phyloP scores from a whole-genome alignment of 92 coral and sea anemone species.

The Palythoa grandiflora region DNA sequence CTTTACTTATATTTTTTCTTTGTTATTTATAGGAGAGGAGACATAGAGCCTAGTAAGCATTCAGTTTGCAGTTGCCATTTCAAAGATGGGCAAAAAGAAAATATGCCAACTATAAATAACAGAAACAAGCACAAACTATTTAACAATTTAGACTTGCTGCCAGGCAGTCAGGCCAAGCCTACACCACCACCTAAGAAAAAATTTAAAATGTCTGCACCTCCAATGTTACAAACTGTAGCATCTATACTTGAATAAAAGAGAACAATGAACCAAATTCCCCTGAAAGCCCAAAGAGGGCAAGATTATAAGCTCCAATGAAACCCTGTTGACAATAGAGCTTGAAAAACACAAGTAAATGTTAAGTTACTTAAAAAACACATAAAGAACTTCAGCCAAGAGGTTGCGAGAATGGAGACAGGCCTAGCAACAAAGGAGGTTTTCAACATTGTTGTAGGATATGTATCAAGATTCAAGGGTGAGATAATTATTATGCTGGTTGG shows the following conservation, averaged over 20 bases:
- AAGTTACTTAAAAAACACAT: neutral
- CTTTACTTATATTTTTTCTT: neutral
- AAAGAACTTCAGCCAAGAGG: neutral
- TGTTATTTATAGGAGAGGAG: conserved; percentile 10
- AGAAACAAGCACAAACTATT: neutral
- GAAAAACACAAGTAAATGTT: neutral
- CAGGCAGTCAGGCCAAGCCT: neutral
- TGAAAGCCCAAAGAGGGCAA: neutral
- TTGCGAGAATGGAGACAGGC: conserved; percentile 2
- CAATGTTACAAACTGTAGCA: neutral
- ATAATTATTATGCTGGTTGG: conserved; percentile 47
- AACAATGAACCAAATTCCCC: neutral
- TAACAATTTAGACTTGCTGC: neutral
- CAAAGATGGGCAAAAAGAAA: conserved; percentile 9
- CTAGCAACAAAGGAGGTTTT: conserved; percentile 63
- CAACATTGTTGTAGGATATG: conserved; percentile 41
- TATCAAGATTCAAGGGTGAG: conserved; percentile 32
- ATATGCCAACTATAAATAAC: neutral
- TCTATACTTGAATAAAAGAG: neutral
- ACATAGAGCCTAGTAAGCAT: conserved; percentile 19
- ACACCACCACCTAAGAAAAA: neutral
- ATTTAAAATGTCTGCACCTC: neutral
- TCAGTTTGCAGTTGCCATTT: conserved; percentile 32
- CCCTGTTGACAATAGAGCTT: neutral
- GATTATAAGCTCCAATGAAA: neutral